Base-by-base conservation (phyloP, 2,888 invertebrate genomes). In the Colostygia pectinataria region DNA sequence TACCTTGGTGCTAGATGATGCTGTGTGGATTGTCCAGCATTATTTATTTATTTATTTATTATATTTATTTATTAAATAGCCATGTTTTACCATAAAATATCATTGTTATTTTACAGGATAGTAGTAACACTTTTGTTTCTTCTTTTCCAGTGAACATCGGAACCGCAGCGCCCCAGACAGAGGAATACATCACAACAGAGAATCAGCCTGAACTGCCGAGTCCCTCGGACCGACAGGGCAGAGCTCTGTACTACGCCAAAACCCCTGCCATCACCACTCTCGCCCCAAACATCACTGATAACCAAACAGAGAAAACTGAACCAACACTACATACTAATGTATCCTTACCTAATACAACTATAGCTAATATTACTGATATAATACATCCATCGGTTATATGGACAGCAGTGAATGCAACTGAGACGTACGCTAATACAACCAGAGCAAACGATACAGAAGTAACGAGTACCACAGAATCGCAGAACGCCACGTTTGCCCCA, bases 231-330 rank as follows among this genome's bases (percentile, higher is more conserved):
- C 83, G 2, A 69, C 87, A 20, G 82, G 84, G 47, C 43, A 71
- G 83, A 47, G 89, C 89, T 49, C 77, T 87, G 82, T 88, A 90
- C 75, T 83, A 77, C 68, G 71, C 78, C 0, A 90, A 90, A 58
- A 75, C 79, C 1, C 57, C 71, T 9, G 63, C 62, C 38, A 50
- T 53, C 54, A 65, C 69, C 8, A 70, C 80, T 23, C 70, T 69
- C 5, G 37, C 73, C 13, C 44, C 50, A 7, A 77, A 76, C 57
- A 61, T 63, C 14, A 81, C 82, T 20, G 74, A 57, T 63, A 14
- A 71, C 61, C 43, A 54, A 66, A 71, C 49, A 13, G 56, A 55
- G 9, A 46, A 4, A 6, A 15, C 28, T 23, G 44, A 50, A 18
- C 37, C 49, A 23, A 61, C 41, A 63, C 65, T 6, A 65, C 4